These are phyloP conservation scores for Xanthia togata DNA, from an alignment of 2,888 invertebrate genomes.

Conservation along the genomic window DNA sequence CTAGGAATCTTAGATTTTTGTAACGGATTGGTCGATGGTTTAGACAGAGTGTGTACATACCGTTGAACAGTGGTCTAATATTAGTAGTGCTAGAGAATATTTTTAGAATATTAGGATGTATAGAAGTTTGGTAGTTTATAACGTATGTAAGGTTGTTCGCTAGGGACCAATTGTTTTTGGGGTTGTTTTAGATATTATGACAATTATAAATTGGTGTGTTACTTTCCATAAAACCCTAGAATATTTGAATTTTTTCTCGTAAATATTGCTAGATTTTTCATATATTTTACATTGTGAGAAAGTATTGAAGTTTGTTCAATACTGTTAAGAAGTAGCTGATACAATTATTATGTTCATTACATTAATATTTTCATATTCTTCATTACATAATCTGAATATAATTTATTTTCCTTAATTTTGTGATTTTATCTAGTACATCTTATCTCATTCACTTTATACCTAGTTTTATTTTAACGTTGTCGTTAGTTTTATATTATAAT, in stretches of 20 bases:
- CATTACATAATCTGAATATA: slow-evolving; percentile 32
- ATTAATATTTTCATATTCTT: slow-evolving; percentile 44
- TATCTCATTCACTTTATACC: slow-evolving; percentile 35
- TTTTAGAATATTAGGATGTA: slow-evolving; percentile 74
- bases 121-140: slow-evolving; percentile 74
- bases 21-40: slow-evolving; percentile 73
- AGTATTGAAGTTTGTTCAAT: slow-evolving; percentile 52
- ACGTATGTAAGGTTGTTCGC: slow-evolving; percentile 69
- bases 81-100: slow-evolving; percentile 79
- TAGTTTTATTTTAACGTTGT: slow-evolving; percentile 60
- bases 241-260: slow-evolving; percentile 50
- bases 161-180: slow-evolving; percentile 72
- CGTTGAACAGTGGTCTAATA: slow-evolving; percentile 63
- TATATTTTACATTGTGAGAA: slow-evolving; percentile 40
- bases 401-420: slow-evolving; percentile 39
- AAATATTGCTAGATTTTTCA: slow-evolving; percentile 61
- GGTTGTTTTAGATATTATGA: slow-evolving; percentile 71
- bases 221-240: slow-evolving; percentile 61
- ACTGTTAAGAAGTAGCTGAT: slow-evolving; percentile 56
- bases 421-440: slow-evolving; percentile 51
- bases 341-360: slow-evolving; percentile 41
- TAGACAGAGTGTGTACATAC: slow-evolving; percentile 75
- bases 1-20: slow-evolving; percentile 86
- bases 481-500: slow-evolving; percentile 52
- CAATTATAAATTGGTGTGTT: slow-evolving; percentile 55